A percentile compares a stretch with the other conserved stretches of the same genome.
phyloP scores from a whole-genome alignment of 2,888 invertebrate species.

The Branchipolynoe longqiensis region DNA sequence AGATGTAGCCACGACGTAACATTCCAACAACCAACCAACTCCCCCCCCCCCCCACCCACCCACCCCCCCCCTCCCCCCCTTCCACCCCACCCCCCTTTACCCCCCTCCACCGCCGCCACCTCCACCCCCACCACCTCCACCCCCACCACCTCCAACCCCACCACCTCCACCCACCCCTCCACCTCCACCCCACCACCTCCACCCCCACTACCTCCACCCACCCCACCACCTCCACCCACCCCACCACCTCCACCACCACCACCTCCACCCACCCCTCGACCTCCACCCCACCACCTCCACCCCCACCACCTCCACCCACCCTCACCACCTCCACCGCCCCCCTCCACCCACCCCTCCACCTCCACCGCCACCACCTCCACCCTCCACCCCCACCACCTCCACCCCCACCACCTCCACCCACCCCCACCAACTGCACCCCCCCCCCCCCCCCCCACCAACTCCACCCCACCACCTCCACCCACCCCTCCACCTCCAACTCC shows the following conservation, averaged over 20 bases:
- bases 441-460: not conserved
- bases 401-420: not conserved
- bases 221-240: too few species aligned
- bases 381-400: not conserved
- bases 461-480: not conserved
- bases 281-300: too few species aligned
- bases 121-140: not conserved
- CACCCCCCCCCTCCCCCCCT: too few species aligned
- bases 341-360: not conserved
- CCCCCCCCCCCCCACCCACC: not conserved
- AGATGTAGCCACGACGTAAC: too few species aligned
- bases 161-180: not conserved
- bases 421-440: not conserved
- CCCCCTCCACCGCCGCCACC: not conserved
- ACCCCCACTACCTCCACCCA: too few species aligned
- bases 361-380: too few species aligned
- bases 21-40: too few species aligned
- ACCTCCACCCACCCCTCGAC: too few species aligned
- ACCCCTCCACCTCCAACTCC: too few species aligned
- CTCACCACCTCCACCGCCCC: not conserved
- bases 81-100: not conserved
- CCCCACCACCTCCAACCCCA: not conserved
- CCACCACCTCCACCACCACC: too few species aligned
- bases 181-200: too few species aligned
- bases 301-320: too few species aligned